Evolutionary conservation across 2,797 vertebrate genomes (phyloP).

Genomic region (Tadarida brasiliensis): DNA sequence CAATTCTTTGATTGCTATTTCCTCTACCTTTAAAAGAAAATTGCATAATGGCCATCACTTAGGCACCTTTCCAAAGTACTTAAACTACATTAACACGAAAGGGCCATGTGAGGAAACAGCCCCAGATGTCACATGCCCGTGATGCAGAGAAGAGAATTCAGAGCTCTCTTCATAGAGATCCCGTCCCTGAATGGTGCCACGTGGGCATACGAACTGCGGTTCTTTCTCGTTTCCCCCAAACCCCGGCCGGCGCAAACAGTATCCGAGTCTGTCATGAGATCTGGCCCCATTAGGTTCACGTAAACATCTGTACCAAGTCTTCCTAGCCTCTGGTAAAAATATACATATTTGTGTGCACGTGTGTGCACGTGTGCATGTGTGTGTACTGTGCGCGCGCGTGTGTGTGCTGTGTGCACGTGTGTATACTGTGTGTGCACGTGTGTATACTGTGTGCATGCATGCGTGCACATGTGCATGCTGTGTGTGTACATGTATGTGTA

Average conservation of each 20-base stretch:
- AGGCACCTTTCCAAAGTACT: constrained; percentile 65
- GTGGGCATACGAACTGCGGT: not conserved
- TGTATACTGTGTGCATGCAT: too few relatives aligned
- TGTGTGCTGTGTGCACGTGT: too few relatives aligned
- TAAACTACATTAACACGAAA: constrained; percentile 15
- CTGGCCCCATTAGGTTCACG: not conserved
- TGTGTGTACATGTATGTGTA: too few relatives aligned
- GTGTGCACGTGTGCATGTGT: accelerated
- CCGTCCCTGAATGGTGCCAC: not conserved
- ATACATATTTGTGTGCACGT: too few relatives aligned
- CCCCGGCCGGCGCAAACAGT: not conserved
- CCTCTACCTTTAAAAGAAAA: constrained; percentile 66
- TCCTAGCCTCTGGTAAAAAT: constrained; percentile 1
- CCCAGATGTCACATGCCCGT: constrained; percentile 21
- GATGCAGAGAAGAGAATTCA: not conserved
- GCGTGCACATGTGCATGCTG: too few relatives aligned
- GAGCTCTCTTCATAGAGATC: not conserved
- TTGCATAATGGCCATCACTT: constrained; percentile 33
- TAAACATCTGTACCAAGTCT: constrained; percentile 38
- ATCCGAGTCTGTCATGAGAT: not conserved
- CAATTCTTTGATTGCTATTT: constrained; percentile 44
- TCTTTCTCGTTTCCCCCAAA: not conserved
- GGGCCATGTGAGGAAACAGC: not conserved
- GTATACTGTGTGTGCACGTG: accelerated
- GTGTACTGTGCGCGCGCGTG: accelerated